Conservation (phyloP, 2,888 invertebrate species). For the Agriopis aurantiaria region DNA sequence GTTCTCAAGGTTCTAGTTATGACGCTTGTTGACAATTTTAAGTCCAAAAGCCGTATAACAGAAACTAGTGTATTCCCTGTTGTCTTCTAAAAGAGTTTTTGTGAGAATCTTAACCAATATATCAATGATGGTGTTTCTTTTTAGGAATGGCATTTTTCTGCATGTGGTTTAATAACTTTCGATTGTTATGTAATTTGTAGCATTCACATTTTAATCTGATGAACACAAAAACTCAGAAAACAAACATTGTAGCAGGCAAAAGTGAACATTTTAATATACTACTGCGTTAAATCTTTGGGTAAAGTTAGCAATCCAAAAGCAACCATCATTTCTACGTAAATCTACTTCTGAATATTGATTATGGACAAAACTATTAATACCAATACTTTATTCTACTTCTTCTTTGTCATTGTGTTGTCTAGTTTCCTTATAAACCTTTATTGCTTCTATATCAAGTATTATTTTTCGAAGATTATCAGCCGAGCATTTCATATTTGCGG, state of each 20-base stretch:
- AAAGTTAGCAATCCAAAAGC: too few relatives aligned
- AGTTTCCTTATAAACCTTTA: neutral
- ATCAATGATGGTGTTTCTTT: neutral
- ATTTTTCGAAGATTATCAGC: neutral
- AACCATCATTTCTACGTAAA: too few relatives aligned
- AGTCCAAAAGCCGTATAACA: neutral
- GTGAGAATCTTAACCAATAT: neutral
- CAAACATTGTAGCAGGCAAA: neutral
- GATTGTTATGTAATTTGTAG: neutral
- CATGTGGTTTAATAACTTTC: neutral
- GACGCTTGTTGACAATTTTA: conserved; percentile 8
- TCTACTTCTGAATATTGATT: neutral
- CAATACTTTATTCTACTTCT: neutral
- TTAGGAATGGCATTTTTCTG: neutral
- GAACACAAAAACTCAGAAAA: neutral
- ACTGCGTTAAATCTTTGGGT: too few relatives aligned
- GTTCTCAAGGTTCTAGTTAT: conserved; percentile 22
- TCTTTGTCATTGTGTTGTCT: neutral
- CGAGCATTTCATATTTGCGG: conserved; percentile 20
- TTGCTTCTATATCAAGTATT: neutral
- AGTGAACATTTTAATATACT: neutral
- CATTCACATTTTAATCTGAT: neutral
- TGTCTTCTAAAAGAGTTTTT: neutral
- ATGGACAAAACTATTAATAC: neutral
- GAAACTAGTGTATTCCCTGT: neutral